A percentile compares a stretch with the other conserved stretches of the same genome.
These are phyloP conservation scores for Murina feae DNA, from an alignment of 2,113 vertebrate genomes.

Conservation along the genomic window DNA sequence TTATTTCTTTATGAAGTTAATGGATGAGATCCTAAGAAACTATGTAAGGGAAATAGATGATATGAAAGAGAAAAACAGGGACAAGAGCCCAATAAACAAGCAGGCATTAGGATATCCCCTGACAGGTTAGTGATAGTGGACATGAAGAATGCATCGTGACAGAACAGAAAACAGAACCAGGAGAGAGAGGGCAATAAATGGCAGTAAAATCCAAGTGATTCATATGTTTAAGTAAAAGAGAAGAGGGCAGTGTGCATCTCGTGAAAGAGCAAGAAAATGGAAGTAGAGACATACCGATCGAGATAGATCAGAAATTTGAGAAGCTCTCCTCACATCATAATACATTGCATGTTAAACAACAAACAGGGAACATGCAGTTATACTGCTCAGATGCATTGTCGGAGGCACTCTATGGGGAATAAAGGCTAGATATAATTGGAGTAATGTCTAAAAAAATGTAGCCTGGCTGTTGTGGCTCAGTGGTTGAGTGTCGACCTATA, in stretches of 20 bases:
- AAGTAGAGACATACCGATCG: neutral
- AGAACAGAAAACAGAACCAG: constrained; percentile 35
- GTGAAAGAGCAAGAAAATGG: neutral
- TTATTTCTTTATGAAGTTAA: constrained; percentile 38
- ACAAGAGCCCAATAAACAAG: constrained; percentile 13
- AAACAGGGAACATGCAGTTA: neutral
- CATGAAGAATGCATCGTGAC: neutral
- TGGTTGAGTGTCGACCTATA: too few relatives aligned
- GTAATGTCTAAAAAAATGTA: neutral
- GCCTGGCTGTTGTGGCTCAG: neutral
- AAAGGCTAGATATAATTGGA: neutral
- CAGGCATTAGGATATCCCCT: neutral
- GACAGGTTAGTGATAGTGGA: constrained; percentile 14
- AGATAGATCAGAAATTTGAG: neutral
- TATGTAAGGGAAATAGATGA: neutral
- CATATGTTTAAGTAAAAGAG: constrained; percentile 16
- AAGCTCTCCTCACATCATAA: neutral
- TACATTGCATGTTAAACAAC: neutral
- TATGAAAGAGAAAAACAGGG: constrained; percentile 26
- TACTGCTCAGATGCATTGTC: neutral
- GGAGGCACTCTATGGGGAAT: neutral
- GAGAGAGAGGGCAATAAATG: constrained; percentile 4
- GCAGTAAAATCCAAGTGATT: constrained; percentile 33
- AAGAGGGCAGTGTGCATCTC: neutral
- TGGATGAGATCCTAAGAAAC: neutral